Conservation (phyloP, 2,797 vertebrate species). For the Chloroceryle inda region DNA sequence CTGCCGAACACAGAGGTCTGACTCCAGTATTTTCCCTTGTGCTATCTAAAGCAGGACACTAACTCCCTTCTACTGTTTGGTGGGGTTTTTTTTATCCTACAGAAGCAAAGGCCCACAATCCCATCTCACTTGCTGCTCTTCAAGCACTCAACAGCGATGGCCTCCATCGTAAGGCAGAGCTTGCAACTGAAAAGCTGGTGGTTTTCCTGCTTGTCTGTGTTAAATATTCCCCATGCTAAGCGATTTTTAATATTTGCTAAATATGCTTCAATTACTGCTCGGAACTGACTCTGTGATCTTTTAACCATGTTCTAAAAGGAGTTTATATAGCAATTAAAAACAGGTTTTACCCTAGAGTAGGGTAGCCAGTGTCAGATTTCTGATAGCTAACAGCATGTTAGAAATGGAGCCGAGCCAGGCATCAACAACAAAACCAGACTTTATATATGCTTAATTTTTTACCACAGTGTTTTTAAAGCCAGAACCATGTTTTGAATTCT, state of each 20-base stretch:
- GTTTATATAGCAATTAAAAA: slow-evolving; percentile 53
- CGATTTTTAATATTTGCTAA: slow-evolving; percentile 50
- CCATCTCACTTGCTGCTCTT: accelerated
- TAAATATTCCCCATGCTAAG: background rate
- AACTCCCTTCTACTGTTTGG: background rate
- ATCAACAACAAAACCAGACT: background rate
- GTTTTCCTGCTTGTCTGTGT: background rate
- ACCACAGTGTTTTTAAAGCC: background rate
- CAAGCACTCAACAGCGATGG: background rate
- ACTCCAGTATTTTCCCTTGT: background rate
- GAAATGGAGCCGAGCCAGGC: slow-evolving; percentile 33
- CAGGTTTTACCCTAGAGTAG: slow-evolving; percentile 9
- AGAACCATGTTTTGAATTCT: background rate
- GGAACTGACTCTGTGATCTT: slow-evolving; percentile 3
- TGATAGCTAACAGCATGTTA: slow-evolving; percentile 31
- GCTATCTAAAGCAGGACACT: background rate
- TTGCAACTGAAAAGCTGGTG: slow-evolving; percentile 3
- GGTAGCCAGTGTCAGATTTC: slow-evolving; percentile 14
- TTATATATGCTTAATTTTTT: background rate
- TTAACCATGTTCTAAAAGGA: slow-evolving; percentile 30
- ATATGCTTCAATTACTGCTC: slow-evolving; percentile 41
- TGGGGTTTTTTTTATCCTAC: background rate
- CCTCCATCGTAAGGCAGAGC: background rate
- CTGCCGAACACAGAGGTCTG: background rate
- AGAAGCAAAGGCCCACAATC: background rate